A percentile compares a stretch with the other conserved stretches of the same genome.
These are phyloP conservation scores for Laspeyria flexula DNA, from an alignment of 2,888 invertebrate genomes.

Conservation along the genomic window DNA sequence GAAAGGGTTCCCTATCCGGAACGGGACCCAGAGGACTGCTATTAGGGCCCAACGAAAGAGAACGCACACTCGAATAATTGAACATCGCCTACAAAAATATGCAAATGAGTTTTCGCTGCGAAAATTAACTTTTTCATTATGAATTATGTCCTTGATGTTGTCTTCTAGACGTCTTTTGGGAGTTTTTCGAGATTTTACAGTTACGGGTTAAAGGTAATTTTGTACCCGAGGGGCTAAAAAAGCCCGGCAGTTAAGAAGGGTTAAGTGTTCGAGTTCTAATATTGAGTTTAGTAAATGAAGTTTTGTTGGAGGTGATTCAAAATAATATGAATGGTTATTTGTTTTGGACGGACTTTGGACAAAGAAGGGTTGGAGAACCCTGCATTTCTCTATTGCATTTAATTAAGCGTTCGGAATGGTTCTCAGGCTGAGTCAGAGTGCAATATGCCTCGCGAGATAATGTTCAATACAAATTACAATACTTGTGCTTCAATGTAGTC, in stretches of 20 bases:
- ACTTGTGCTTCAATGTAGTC: conserved; percentile 17
- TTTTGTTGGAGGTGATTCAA: conserved; percentile 44
- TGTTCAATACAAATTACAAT: conserved; percentile 42
- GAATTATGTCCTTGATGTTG: conserved; percentile 82
- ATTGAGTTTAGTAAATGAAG: conserved; percentile 42
- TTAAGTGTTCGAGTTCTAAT: conserved; percentile 54
- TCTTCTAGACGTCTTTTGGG: conserved; percentile 78
- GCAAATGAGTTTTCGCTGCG: conserved; percentile 77
- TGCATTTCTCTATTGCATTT: conserved; percentile 6
- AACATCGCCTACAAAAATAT: conserved; percentile 79
- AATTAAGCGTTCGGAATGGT: conserved; percentile 15
- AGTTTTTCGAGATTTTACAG: conserved; percentile 82
- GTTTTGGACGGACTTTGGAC: conserved; percentile 22
- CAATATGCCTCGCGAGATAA: conserved; percentile 23
- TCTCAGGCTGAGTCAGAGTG: conserved; percentile 36
- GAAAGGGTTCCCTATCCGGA: conserved; percentile 73
- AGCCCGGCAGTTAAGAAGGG: conserved; percentile 54
- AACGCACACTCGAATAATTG: conserved; percentile 78
- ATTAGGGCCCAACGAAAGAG: conserved; percentile 66
- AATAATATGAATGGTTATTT: conserved; percentile 36
- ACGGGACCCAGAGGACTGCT: conserved; percentile 75
- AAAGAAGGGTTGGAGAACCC: not conserved
- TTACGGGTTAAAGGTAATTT: conserved; percentile 55
- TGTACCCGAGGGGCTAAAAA: conserved; percentile 51
- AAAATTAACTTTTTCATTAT: conserved; percentile 86